phyloP scores from a whole-genome alignment of 1,140 invertebrate genomes.

The Notospermus geniculatus region DNA sequence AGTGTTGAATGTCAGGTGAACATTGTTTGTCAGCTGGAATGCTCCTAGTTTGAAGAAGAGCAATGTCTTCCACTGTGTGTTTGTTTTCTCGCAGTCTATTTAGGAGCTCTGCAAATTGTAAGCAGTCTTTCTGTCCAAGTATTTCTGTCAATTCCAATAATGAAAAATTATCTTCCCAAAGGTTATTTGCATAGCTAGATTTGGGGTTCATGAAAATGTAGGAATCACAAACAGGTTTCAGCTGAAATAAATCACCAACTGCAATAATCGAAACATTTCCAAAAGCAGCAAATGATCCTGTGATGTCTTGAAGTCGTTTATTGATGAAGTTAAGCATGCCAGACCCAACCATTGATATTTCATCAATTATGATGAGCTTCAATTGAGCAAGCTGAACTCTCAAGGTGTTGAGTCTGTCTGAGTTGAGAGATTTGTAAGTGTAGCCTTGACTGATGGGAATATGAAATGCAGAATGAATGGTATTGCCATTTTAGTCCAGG shows the following conservation, averaged over 20 bases:
- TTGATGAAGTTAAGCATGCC: conserved; percentile 27
- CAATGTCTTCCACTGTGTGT: conserved; percentile 22
- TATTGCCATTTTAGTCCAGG: conserved; percentile 24
- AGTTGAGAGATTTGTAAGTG: conserved; percentile 23
- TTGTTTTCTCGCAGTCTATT: conserved; percentile 21
- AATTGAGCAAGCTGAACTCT: conserved; percentile 6
- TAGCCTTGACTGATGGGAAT: conserved; percentile 19
- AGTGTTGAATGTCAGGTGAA: background rate
- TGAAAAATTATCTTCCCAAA: conserved; percentile 27
- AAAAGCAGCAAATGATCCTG: conserved; percentile 16
- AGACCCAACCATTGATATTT: conserved; percentile 32
- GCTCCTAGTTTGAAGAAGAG: conserved; percentile 10
- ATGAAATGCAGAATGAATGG: conserved; percentile 25
- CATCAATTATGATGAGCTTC: conserved; percentile 27
- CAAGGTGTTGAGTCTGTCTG: conserved; percentile 24
- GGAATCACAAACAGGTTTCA: conserved; percentile 29
- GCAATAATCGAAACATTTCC: conserved; percentile 27
- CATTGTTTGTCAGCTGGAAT: background rate
- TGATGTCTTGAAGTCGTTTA: conserved; percentile 23
- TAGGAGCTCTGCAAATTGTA: conserved; percentile 21
- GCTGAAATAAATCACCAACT: conserved; percentile 30
- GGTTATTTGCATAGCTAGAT: conserved; percentile 16
- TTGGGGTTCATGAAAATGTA: conserved; percentile 27
- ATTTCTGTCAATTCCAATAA: conserved; percentile 29
- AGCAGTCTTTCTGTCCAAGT: conserved; percentile 29